phyloP scores from a whole-genome alignment of 2,888 invertebrate species.

The Eilema depressum region DNA sequence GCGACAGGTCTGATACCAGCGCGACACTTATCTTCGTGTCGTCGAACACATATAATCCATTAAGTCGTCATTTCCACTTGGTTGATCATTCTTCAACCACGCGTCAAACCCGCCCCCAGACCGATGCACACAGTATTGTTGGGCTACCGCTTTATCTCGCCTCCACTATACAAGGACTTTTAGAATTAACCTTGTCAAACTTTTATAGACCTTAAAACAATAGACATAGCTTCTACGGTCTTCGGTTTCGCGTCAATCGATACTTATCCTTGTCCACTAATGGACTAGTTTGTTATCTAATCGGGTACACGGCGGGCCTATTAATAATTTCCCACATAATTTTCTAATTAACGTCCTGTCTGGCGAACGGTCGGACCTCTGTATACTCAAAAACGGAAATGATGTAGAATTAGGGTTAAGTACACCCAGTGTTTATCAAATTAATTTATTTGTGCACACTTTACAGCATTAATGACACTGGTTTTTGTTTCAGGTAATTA shows the following conservation, averaged over 20 bases:
- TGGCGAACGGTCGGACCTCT: conserved; percentile 64
- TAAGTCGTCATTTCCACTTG: conserved; percentile 86
- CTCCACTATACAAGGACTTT: conserved; percentile 68
- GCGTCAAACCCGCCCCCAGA: conserved; percentile 82
- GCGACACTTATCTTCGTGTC: conserved; percentile 86
- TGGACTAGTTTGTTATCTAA: conserved; percentile 87
- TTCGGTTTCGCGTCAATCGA: conserved; percentile 44
- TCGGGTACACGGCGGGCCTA: conserved; percentile 82
- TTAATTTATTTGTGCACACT: conserved; percentile 60
- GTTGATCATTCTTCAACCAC: conserved; percentile 86
- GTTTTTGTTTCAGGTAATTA: conserved; percentile 82
- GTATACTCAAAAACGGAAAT: conserved; percentile 76
- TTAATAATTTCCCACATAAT: conserved; percentile 86
- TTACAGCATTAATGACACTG: conserved; percentile 58
- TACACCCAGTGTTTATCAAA: conserved; percentile 52
- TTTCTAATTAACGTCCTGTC: conserved; percentile 85
- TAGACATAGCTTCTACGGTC: conserved; percentile 58
- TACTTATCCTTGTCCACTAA: conserved; percentile 78
- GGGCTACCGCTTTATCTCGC: conserved; percentile 81
- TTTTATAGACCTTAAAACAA: conserved; percentile 72
- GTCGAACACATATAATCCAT: conserved; percentile 86
- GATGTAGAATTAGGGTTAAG: conserved; percentile 68
- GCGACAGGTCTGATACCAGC: conserved; percentile 76
- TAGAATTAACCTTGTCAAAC: conserved; percentile 57
- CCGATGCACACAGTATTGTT: conserved; percentile 77